phyloP scores from a whole-genome alignment of 2,797 vertebrate species.

The Sus cebifrons region DNA sequence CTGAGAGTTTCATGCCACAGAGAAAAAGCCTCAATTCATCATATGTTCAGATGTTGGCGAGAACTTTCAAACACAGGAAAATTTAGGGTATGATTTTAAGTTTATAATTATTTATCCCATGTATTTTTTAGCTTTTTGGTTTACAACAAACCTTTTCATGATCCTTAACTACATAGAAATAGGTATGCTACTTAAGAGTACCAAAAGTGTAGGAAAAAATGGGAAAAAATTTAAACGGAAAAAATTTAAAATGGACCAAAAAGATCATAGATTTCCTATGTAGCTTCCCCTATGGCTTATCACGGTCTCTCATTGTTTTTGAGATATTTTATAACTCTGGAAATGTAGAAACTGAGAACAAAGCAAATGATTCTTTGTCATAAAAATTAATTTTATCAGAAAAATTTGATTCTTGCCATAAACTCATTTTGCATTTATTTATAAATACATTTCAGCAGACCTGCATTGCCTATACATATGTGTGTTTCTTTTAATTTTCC shows the following conservation, averaged over 20 bases:
- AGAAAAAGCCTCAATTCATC: neutral
- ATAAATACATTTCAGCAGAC: neutral
- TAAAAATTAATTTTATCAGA: neutral
- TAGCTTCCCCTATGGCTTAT: neutral
- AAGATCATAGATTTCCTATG: neutral
- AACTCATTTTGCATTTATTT: neutral
- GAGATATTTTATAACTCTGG: neutral
- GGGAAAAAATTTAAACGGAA: neutral
- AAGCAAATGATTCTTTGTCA: neutral
- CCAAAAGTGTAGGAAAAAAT: neutral
- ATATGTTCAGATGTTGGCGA: neutral
- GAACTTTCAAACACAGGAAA: neutral
- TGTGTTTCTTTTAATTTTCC: neutral
- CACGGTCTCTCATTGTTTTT: neutral
- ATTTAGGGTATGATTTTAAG: neutral
- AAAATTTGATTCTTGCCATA: neutral
- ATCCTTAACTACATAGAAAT: neutral
- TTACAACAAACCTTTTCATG: neutral
- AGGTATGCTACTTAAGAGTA: neutral
- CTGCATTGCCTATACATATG: neutral
- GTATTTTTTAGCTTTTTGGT: neutral
- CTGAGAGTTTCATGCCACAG: too few relatives aligned
- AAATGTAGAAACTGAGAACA: neutral
- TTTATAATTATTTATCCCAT: neutral
- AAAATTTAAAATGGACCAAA: neutral